These are phyloP conservation scores for Platysteira castanea DNA, from an alignment of 2,113 vertebrate species.

Conservation along the genomic window DNA sequence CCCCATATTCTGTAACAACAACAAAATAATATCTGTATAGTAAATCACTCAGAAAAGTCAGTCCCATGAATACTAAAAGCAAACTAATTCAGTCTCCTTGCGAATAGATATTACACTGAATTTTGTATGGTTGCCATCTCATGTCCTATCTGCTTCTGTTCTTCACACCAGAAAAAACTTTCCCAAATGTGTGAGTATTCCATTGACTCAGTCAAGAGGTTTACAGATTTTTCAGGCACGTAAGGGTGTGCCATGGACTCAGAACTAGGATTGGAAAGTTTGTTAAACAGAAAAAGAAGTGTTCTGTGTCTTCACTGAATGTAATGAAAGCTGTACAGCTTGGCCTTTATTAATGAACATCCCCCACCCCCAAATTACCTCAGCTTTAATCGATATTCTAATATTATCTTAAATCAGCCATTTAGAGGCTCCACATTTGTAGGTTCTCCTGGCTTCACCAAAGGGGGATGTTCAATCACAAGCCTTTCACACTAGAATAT, in stretches of 20 bases:
- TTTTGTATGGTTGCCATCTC: background rate
- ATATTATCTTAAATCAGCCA: background rate
- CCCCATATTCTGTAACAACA: background rate
- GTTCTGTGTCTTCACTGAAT: background rate
- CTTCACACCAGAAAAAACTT: background rate
- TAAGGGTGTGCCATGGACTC: background rate
- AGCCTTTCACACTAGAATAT: background rate
- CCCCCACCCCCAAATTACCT: background rate
- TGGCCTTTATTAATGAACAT: background rate
- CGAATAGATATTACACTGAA: background rate
- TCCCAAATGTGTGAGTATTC: background rate
- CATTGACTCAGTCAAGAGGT: background rate
- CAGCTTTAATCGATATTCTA: background rate
- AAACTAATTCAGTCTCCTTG: background rate
- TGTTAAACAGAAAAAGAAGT: background rate
- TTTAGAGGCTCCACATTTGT: background rate
- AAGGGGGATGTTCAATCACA: background rate
- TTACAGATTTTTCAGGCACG: background rate
- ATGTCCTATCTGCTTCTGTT: background rate
- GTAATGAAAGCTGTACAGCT: background rate
- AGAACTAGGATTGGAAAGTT: background rate
- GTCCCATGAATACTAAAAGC: background rate
- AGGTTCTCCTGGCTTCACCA: background rate
- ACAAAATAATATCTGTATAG: background rate
- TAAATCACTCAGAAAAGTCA: background rate